These are phyloP conservation scores for Laothoe populi DNA, from an alignment of 2,888 invertebrate genomes.

Conservation along the genomic window DNA sequence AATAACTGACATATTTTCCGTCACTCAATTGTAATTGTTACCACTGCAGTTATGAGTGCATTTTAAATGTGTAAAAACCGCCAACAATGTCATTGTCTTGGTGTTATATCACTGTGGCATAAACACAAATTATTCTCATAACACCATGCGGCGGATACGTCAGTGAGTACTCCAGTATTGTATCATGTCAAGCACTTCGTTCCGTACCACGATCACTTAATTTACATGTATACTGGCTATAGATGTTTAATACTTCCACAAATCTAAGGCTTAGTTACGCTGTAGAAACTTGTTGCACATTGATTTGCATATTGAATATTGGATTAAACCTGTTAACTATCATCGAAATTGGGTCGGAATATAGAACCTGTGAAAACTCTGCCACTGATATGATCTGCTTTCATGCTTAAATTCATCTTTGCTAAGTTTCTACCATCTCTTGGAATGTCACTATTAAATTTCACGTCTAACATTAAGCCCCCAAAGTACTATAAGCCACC, in stretches of 20 bases:
- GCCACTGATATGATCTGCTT: neutral
- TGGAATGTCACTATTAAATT: neutral
- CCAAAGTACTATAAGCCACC: neutral
- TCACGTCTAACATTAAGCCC: neutral
- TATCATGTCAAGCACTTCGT: slow-evolving; percentile 8
- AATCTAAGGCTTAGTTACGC: slow-evolving; percentile 10
- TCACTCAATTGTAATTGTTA: slow-evolving; percentile 5
- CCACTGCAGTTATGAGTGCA: slow-evolving; percentile 16
- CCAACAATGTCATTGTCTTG: slow-evolving; percentile 45
- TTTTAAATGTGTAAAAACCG: slow-evolving; percentile 22
- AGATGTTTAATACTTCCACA: slow-evolving; percentile 7
- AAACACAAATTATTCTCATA: slow-evolving; percentile 32
- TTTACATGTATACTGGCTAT: neutral
- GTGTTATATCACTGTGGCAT: slow-evolving; percentile 36
- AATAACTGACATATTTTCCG: neutral
- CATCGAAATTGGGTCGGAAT: neutral
- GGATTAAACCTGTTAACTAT: slow-evolving; percentile 14
- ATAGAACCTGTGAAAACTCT: neutral
- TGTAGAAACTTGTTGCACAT: slow-evolving; percentile 4
- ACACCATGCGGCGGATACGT: neutral
- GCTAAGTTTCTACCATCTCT: neutral
- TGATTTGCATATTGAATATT: slow-evolving; percentile 10
- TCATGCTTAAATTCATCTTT: neutral
- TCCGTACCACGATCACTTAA: neutral
- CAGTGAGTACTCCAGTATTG: slow-evolving; percentile 7